Base-by-base conservation (phyloP, 2,113 vertebrate genomes). In the Glareola pratincola region DNA sequence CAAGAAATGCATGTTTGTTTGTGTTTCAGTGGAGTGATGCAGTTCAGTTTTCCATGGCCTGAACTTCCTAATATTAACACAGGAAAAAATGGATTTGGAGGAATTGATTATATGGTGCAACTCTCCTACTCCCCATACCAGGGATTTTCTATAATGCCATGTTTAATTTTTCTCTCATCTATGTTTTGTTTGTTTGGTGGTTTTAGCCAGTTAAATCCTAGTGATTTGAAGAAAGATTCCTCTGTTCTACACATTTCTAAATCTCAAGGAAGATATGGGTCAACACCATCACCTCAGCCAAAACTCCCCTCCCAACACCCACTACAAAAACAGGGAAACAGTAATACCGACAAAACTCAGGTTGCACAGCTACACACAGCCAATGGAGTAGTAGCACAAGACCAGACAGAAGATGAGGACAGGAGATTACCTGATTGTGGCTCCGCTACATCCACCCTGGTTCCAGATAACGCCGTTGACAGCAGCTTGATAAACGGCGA, bases 171-270 rank as follows among this genome's bases (percentile, higher is more conserved):
- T 88, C 57, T 96, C 30, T 94, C 37, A 37, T 29, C 8, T 41
- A 3, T 32, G 5, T 68, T 69, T 92, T 30, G 10, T 93, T 97
- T 90, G n/a, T 79, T 87, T 75, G 56, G n/a, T 88, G 66, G 18
- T 96, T 97, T 57, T 68, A 98, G 97, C 71, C 15, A 95, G 0
- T 90, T 97, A 89, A 97, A 91, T 94, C 90, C 96, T 36, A 87
- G 57, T 9, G 98, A 98, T 36, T 47, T 96, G 95, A 98, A 97
- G 97, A 98, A 98, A 90, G 98, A 98, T 34, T 56, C 96, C 76
- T 96, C 97, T 43, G 63, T 90, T 88, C 73, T 97, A 43, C 97
- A 86, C 62, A 75, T 93, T 69, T 36, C 97, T 85, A 97, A 97
- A 92, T 90, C 96, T 90, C 96, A 97, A 51, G 97, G 97, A 96